phyloP scores from a whole-genome alignment of 23 tunicate species.

The Aplidium turbinatum region DNA sequence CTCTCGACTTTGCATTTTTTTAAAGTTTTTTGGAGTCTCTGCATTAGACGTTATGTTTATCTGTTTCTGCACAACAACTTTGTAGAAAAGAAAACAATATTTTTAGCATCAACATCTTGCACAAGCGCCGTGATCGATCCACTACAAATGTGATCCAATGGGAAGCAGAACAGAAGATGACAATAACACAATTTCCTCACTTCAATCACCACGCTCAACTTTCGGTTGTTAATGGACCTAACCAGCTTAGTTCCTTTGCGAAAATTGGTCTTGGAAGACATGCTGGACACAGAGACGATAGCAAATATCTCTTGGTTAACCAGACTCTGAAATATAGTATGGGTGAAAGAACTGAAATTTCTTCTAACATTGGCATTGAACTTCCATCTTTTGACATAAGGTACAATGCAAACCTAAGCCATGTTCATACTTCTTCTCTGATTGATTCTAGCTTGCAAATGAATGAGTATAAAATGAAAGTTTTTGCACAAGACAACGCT shows the following conservation, averaged over 20 bases:
- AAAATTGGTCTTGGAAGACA: conserved; percentile 47
- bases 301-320: conserved; percentile 30
- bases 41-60: too few relatives aligned
- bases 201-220: conserved; percentile 57
- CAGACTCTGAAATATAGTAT: conserved; percentile 18
- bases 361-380: conserved; percentile 6
- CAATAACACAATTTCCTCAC: conserved; percentile 48
- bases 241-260: conserved; percentile 23
- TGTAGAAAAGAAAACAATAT: too few relatives aligned
- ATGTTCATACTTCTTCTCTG: not conserved
- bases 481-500: conserved; percentile 28
- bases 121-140: conserved; percentile 51
- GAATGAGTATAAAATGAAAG: conserved; percentile 2
- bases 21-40: too few relatives aligned
- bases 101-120: conserved; percentile 41
- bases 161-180: conserved; percentile 50
- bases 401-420: conserved; percentile 23
- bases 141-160: conserved; percentile 43
- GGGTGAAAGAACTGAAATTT: not conserved
- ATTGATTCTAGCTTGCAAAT: conserved; percentile 9
- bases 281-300: conserved; percentile 44
- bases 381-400: conserved; percentile 34
- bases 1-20: too few relatives aligned
- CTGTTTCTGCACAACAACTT: too few relatives aligned
- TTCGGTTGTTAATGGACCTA: conserved; percentile 20